phyloP scores from a whole-genome alignment of 1,140 invertebrate genomes.

The Penaeus japonicus region DNA sequence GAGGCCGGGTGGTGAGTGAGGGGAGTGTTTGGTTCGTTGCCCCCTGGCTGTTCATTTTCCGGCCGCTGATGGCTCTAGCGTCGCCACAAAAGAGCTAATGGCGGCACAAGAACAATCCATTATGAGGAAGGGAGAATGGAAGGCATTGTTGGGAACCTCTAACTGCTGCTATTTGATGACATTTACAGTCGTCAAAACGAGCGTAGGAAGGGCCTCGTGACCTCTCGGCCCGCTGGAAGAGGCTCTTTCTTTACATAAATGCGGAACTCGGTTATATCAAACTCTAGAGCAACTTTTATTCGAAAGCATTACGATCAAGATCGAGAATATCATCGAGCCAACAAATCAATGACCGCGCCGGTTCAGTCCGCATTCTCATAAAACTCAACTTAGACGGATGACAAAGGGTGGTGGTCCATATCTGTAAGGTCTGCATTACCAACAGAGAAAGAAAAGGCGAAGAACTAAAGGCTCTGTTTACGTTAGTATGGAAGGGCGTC shows the following conservation, averaged over 20 bases:
- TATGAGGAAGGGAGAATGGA: slow-evolving; percentile 51
- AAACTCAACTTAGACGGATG: no score
- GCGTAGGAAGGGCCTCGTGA: slow-evolving; percentile 31
- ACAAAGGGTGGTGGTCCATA: background rate
- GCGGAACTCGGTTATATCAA: background rate
- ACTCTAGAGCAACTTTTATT: background rate
- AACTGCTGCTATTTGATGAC: slow-evolving; percentile 52
- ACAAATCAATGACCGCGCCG: background rate
- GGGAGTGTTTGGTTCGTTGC: slow-evolving; percentile 43
- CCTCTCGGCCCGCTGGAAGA: slow-evolving; percentile 26
- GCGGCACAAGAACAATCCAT: slow-evolving; percentile 56
- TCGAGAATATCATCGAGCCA: background rate
- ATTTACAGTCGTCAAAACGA: slow-evolving; percentile 55
- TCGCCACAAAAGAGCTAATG: slow-evolving; percentile 55
- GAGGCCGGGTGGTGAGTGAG: slow-evolving; percentile 45
- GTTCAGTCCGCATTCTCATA: no score
- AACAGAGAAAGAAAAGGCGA: slow-evolving; percentile 19
- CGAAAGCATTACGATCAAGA: background rate
- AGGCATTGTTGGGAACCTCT: slow-evolving; percentile 51
- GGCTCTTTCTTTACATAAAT: slow-evolving; percentile 30
- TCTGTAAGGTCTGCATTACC: background rate
- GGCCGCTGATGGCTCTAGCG: slow-evolving; percentile 47
- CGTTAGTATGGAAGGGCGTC: slow-evolving; percentile 2
- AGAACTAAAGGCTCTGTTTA: slow-evolving; percentile 34
- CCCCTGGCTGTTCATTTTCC: slow-evolving; percentile 52